Base-by-base conservation (phyloP, 2,888 invertebrate species). In the Anoncus sp. region DNA sequence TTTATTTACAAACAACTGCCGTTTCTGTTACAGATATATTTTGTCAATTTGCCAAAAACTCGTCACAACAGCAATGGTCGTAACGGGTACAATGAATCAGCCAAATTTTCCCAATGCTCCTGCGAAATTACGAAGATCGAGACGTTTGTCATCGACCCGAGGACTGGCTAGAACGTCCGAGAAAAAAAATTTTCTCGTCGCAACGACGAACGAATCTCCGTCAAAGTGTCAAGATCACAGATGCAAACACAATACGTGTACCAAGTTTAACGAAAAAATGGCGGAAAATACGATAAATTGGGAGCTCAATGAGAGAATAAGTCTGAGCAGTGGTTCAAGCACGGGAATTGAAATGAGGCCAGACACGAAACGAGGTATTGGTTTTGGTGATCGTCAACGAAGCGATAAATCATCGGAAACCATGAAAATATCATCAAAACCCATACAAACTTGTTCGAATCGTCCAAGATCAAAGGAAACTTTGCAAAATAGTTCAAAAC, bases 231-330 rank as follows among this genome's bases (percentile, higher is more conserved):
- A 81, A 60, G 78, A 80, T 67, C 59, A 77, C 35, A 82, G 83
- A 76, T 82, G 77, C 20, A 85, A 84, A 62, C 66, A 79, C 20
- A 80, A 77, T 51, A 57, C 70, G 18, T 75, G 57, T 35, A 53
- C 27, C 2, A 53, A 72, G 49, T 31, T 57, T 16, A 66, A 74
- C 40, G 82, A 83, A 24, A 53, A 45, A 16, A 40, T 49, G 10
- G 66, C 77, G 27, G 82, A 78, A 31, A 40, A 69, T 9, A 60
- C 81, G n/a, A 89, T 90, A 69, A 90, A 90, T 74, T 91, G 91
- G 91, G 91, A 91, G 55, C 62, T 90, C 59, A 91, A 90, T 83
- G 91, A 91, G 80, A 87, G 87, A 69, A 88, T 91, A 74, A 90
- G 90, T 80, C 71, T 91, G 67, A 87, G 86, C 71, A 90, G 90